Evolutionary conservation across 1,140 invertebrate species (phyloP), one percentile per base, ranked within the genome.

Genomic region (Cotesia glomerata): DNA sequence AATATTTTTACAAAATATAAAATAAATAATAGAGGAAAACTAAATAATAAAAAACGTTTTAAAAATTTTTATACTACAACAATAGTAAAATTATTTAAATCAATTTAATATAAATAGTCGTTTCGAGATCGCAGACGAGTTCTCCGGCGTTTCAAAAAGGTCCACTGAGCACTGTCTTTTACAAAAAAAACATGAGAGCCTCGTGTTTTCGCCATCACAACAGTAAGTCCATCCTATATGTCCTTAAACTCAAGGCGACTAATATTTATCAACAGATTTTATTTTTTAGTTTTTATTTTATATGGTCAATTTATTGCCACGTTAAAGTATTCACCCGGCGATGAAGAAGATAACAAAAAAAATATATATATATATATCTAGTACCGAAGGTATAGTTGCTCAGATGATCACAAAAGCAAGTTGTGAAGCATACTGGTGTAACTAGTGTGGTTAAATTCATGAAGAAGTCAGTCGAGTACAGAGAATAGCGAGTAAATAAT

Each of bases 401-500:
- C n/a, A 39, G 36, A 68, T 45, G 61, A 62, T 45, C 36, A 35
- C 63, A 66, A 35, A 61, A 51, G 69, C 59, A 58, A 66, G 71
- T 59, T 67, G 67, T 69, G 72, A 69, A 39, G 71, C 71, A 71
- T 73, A 76, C 75, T 76, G 75, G 61, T 76, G 75, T 45, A 45
- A 45, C 39, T 45, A 5, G 39, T 45, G 39, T 45, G 39, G 39
- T 45, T 9, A 45, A 45, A 45, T 45, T 45, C 39, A 45, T 45
- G 39, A 45, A 45, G 39, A 45, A 45, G 39, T 45, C 39, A 26
- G 36, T 72, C 56, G 54, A 56, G 63, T 67, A 69, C 71, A 73
- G 71, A 63, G 69, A 74, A 75, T 75, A 73, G 63, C 76, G 74
- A 78, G 80, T 82, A 82, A 81, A 81, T 79, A 81, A 79, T 69